Base-by-base conservation (phyloP, 2,888 invertebrate species). In the Polymixis lichenea region DNA sequence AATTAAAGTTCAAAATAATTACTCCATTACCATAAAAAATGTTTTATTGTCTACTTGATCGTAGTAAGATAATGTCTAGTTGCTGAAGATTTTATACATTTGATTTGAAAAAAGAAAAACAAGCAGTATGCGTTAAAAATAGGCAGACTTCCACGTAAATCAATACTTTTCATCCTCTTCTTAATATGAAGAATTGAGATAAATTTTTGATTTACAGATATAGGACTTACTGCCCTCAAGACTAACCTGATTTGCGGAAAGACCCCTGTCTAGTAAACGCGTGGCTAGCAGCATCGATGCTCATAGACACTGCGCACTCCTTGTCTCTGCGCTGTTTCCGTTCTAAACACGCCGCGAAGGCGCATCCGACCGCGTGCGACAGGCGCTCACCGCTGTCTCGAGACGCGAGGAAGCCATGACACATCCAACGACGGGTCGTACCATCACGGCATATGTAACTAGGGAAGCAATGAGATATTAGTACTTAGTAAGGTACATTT, bases 401-500 rank as follows among this genome's bases (percentile, higher is more conserved):
- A 72, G 98, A 97, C 71, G 99, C 99, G 86, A 99, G 97, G 95
- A 99, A 99, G 58, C 99, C 99, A 96, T 99, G 99, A 93, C 99
- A 99, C 99, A 99, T 99, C 99, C 99, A 99, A 28, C 99, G 97
- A 11, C 99, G 97, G 0, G 99, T 99, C 22, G 99, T 99, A 78
- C 99, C 99, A 94, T 99, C 99, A 78, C 99, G 98, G 93, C 99
- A 99, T 86, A 99, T 99, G 96, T 99, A 99, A 84, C 99, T 99
- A 96, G 86, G 73, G 38, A 58, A 0, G 22, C 28, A 38, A 74
- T 19, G 2, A 49, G 3, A 8, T 22, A 49, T 78, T 56, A 49
- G 11, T n/a, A n/a, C 3, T 49, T 38, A 17, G 13, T 43, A 19
- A 28, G 11, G 22, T 49, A 51, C 28, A 28, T 65, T 49, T 65